Percentiles rank a stretch among this genome's conserved stretches.
Evolutionary conservation across 2,113 vertebrate genomes (phyloP).

Genomic region (Falcunculus frontatus): DNA sequence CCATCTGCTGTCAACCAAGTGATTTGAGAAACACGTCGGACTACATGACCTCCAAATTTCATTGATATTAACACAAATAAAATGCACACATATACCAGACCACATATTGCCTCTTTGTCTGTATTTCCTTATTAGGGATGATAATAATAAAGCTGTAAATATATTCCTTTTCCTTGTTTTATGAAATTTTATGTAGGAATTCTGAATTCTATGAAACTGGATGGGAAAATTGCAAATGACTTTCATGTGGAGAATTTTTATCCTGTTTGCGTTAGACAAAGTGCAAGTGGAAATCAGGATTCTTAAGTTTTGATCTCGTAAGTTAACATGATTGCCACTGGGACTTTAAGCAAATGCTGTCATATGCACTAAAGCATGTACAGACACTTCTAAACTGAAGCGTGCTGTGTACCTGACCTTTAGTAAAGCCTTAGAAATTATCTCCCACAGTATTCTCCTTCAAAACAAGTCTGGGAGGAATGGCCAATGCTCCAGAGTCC

Average conservation of each 20-base stretch:
- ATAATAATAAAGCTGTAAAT: background rate
- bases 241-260: background rate
- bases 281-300: background rate
- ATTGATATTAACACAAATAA: background rate
- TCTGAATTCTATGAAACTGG: background rate
- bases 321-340: rapidly evolving
- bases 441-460: background rate
- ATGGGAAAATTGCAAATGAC: background rate
- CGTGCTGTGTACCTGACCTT: rapidly evolving
- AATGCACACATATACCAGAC: background rate
- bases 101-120: background rate
- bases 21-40: background rate
- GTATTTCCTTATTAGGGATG: background rate
- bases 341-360: background rate
- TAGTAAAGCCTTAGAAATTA: background rate
- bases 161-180: background rate
- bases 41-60: background rate
- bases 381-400: background rate
- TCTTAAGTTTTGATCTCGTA: background rate
- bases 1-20: background rate
- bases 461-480: background rate
- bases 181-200: background rate
- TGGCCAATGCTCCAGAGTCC: background rate
- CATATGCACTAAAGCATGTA: background rate
- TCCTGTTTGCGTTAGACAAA: background rate